phyloP scores from a whole-genome alignment of 1,140 invertebrate genomes.

The Psilanteris sp. region DNA sequence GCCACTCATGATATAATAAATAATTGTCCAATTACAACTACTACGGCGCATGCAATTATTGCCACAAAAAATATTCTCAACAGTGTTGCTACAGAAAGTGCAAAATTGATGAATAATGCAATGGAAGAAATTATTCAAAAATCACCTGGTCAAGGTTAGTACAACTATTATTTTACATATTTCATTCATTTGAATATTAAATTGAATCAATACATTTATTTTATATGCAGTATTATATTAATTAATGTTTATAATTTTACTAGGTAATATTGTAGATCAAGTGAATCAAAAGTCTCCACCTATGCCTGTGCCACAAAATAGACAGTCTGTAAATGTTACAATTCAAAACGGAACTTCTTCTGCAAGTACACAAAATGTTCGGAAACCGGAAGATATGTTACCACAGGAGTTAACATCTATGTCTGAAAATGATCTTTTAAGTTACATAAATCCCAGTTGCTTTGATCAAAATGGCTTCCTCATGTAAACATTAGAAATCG shows the following conservation, averaged over 20 bases:
- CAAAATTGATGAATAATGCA: conserved; percentile 76
- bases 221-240: no score
- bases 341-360: conserved; percentile 65
- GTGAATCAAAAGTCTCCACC: conserved; percentile 73
- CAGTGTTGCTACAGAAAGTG: conserved; percentile 77
- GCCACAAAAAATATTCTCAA: conserved; percentile 78
- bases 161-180: no score
- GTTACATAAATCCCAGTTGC: conserved; percentile 91
- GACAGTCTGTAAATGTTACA: conserved; percentile 66
- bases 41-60: conserved; percentile 77
- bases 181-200: no score
- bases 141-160: conserved; percentile 70
- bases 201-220: no score
- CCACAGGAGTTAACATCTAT: conserved; percentile 88
- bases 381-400: conserved; percentile 80
- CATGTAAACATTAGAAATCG: conserved; percentile 62
- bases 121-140: conserved; percentile 78
- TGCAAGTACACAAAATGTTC: conserved; percentile 58
- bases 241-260: no score
- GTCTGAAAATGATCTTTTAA: conserved; percentile 91
- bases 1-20: conserved; percentile 78
- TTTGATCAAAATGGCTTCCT: conserved; percentile 83
- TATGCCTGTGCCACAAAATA: conserved; percentile 64
- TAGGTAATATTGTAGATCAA: conserved; percentile 73
- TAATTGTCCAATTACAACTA: conserved; percentile 75